Evolutionary conservation across 1,140 invertebrate species (phyloP).

Genomic region (Drosophila busckii): DNA sequence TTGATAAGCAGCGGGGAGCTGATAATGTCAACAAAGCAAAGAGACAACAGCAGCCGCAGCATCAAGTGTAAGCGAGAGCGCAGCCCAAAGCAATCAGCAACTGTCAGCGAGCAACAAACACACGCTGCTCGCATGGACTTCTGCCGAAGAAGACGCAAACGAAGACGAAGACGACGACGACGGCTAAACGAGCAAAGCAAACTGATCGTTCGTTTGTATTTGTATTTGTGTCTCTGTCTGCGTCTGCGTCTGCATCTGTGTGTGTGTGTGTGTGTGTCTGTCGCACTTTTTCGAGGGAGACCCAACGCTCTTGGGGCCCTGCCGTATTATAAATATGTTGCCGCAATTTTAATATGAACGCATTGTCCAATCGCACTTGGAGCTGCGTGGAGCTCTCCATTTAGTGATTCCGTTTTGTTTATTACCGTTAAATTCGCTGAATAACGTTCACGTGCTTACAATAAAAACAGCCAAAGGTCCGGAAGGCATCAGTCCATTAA

Average conservation of each 20-base stretch:
- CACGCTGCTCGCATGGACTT: no score
- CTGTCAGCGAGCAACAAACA: conserved; percentile 13
- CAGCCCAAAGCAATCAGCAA: no score
- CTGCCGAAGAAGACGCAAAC: neutral
- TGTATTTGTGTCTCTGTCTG: no score
- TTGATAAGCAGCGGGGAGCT: no score
- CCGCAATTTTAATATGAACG: conserved; percentile 52
- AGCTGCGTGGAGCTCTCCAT: conserved; percentile 74
- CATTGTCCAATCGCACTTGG: conserved; percentile 74
- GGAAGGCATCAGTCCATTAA: conserved; percentile 30
- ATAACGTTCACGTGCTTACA: conserved; percentile 36
- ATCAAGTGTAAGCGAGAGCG: no score
- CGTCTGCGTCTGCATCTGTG: no score
- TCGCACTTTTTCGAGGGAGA: conserved; percentile 18
- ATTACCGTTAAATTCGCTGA: conserved; percentile 30
- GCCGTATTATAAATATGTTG: conserved; percentile 58
- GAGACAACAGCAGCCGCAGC: no score
- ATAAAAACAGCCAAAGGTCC: conserved; percentile 22
- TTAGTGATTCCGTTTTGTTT: conserved; percentile 40
- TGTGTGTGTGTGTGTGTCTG: neutral
- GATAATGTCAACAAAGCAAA: conserved; percentile 24
- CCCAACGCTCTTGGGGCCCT: no score
- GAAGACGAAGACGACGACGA: conserved; percentile 2
- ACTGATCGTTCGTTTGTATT: no score
- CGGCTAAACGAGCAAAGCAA: conserved; percentile 12